A percentile compares a stretch with the other conserved stretches of the same genome.
phyloP scores from a whole-genome alignment of 1,140 invertebrate species.

The Drosophila trapezifrons region DNA sequence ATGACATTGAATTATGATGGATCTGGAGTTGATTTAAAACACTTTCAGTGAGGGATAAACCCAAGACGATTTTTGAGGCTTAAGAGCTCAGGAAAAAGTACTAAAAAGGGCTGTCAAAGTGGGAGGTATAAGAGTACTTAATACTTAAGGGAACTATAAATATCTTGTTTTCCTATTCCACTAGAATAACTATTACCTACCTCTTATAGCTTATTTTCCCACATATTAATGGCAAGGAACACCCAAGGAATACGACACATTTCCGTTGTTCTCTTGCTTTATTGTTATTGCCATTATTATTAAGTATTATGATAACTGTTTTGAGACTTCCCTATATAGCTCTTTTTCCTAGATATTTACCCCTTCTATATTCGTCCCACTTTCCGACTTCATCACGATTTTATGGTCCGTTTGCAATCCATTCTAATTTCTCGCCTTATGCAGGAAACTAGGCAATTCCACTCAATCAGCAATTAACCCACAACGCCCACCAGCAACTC shows the following conservation, averaged over 20 bases:
- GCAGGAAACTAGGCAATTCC: conserved; percentile 42
- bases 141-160: not conserved
- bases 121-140: conserved; percentile 4
- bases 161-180: not conserved
- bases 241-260: not conserved
- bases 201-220: not conserved
- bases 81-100: conserved; percentile 5
- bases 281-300: conserved; percentile 14
- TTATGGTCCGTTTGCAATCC: conserved; percentile 33
- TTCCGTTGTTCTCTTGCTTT: not conserved
- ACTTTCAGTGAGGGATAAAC: conserved; percentile 12
- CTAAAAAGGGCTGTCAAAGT: not conserved
- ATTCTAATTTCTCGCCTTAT: conserved; percentile 19
- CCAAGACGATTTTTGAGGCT: not conserved
- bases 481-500: conserved; percentile 36
- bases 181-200: not conserved
- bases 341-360: not conserved
- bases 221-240: not conserved
- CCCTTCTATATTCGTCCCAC: conserved; percentile 18
- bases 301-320: conserved; percentile 7
- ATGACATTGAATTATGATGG: conserved; percentile 35
- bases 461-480: conserved; percentile 65
- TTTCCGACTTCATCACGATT: conserved; percentile 4
- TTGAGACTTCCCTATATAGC: not conserved
- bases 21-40: conserved; percentile 35